These are phyloP conservation scores for Donacobius atricapilla DNA, from an alignment of 2,113 vertebrate genomes.

Conservation along the genomic window DNA sequence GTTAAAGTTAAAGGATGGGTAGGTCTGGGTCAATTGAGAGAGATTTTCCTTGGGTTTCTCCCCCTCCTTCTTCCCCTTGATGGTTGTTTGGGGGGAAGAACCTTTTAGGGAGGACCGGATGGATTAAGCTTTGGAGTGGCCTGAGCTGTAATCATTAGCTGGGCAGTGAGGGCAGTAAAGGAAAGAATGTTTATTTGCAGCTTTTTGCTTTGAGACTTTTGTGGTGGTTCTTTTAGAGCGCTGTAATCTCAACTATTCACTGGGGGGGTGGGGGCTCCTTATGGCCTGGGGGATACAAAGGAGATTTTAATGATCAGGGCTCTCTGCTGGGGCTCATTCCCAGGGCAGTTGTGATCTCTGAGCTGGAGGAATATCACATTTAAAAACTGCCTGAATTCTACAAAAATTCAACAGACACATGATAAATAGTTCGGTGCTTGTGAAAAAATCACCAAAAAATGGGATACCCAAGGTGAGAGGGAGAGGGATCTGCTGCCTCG, in stretches of 20 bases:
- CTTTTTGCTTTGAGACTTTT: constrained; percentile 50
- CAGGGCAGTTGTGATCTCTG: not conserved
- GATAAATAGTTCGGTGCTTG: not conserved
- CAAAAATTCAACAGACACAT: not conserved
- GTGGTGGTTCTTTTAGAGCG: constrained; percentile 26
- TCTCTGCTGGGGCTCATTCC: not conserved
- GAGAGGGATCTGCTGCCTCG: not conserved
- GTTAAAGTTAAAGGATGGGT: not conserved
- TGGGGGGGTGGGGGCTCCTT: not conserved
- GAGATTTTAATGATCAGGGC: not conserved
- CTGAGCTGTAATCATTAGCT: constrained; percentile 54
- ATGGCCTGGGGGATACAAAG: constrained; percentile 3
- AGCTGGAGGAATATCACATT: not conserved
- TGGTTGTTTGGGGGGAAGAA: not conserved
- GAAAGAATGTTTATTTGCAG: constrained; percentile 58
- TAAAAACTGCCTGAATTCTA: not conserved
- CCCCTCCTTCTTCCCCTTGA: not conserved
- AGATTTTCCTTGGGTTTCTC: not conserved
- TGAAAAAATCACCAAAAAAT: not conserved
- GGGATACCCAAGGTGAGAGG: not conserved
- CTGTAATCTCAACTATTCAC: constrained; percentile 23
- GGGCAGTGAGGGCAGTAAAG: constrained; percentile 52
- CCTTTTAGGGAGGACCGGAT: not conserved
- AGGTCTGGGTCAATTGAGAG: not conserved
- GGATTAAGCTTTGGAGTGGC: constrained; percentile 30